These are phyloP conservation scores for Heterodera schachtii DNA, from an alignment of 1,140 invertebrate genomes.

Conservation along the genomic window DNA sequence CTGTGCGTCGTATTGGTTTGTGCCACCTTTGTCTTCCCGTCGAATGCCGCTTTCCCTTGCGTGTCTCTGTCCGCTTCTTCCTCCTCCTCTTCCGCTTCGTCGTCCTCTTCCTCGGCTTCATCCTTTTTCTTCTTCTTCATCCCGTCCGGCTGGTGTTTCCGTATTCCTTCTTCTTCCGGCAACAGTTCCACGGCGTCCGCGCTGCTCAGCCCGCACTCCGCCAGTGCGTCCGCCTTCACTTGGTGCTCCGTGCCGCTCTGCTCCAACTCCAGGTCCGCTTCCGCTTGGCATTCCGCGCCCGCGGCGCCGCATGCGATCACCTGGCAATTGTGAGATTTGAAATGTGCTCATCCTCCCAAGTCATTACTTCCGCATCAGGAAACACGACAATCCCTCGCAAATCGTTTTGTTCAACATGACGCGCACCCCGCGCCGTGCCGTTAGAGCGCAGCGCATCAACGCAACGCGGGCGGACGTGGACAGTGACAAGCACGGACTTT, in stretches of 20 bases:
- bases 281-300: constrained; percentile 28
- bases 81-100: constrained; percentile 25
- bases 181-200: constrained; percentile 53
- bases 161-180: constrained; percentile 20
- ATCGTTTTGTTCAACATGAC: constrained; percentile 30
- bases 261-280: constrained; percentile 39
- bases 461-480: constrained; percentile 59
- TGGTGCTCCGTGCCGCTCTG: constrained; percentile 33
- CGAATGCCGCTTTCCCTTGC: constrained; percentile 42
- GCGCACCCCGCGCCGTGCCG: constrained; percentile 1
- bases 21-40: constrained; percentile 55
- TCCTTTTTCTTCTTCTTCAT: not conserved
- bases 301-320: constrained; percentile 27
- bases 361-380: constrained; percentile 36
- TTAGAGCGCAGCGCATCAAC: constrained; percentile 40
- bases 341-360: constrained; percentile 1
- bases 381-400: constrained; percentile 8
- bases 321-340: not conserved
- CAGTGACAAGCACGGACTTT: constrained; percentile 60
- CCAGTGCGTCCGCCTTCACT: constrained; percentile 29
- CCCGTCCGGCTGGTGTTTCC: not conserved
- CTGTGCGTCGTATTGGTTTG: not conserved
- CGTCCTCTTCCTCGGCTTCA: constrained; percentile 7
- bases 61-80: constrained; percentile 25
- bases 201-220: constrained; percentile 51